Conservation (phyloP, 2,113 vertebrate species). For the Prolemur simus region DNA sequence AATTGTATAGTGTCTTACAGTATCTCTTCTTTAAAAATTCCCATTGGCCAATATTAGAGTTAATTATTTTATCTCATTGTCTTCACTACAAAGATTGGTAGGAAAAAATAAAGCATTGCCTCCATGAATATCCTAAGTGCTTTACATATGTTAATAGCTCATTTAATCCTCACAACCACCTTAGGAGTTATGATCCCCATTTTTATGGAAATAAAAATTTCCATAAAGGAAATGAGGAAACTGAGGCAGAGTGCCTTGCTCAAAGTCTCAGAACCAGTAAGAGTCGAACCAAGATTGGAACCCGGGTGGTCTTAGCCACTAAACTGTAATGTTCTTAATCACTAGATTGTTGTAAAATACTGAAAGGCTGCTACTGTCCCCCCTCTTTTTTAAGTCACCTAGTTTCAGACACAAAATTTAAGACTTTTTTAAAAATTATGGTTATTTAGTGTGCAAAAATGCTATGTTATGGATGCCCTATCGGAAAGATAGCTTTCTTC, state of each 20-base stretch:
- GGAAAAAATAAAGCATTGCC: not conserved
- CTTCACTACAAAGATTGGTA: conserved; percentile 1
- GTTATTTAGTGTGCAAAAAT: conserved; percentile 10
- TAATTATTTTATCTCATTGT: conserved; percentile 53
- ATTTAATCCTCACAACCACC: conserved; percentile 13
- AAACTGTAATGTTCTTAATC: not conserved
- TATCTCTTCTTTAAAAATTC: not conserved
- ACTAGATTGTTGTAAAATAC: not conserved
- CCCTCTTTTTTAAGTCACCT: not conserved
- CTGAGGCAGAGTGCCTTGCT: not conserved
- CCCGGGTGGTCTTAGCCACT: not conserved
- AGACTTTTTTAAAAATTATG: not conserved
- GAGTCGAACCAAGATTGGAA: not conserved
- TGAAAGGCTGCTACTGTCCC: not conserved
- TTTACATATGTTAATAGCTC: not conserved
- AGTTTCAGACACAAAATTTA: not conserved
- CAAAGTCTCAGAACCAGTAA: not conserved
- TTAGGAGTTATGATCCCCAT: not conserved
- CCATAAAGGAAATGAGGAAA: not conserved
- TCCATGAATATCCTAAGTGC: not conserved
- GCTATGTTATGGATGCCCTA: not conserved
- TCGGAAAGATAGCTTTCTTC: conserved; percentile 2
- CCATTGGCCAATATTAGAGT: not conserved
- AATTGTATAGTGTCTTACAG: not conserved
- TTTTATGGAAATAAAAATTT: not conserved